These are phyloP conservation scores for Phasia obesa DNA, from an alignment of 2,888 invertebrate species.

Conservation along the genomic window DNA sequence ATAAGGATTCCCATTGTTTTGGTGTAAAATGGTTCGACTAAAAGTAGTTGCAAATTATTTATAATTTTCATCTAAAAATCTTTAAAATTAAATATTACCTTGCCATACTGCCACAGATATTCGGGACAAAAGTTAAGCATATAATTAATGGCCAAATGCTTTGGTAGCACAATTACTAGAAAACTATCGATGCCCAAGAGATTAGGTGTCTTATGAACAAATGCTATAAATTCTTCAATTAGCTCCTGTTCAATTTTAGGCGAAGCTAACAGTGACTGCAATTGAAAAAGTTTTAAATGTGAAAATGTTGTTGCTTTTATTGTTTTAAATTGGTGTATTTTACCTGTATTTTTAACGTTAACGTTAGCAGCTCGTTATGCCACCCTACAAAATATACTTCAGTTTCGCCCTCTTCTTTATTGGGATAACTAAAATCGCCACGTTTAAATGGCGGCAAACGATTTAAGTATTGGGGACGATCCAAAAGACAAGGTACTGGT, in stretches of 20 bases:
- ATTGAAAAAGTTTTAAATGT: not conserved
- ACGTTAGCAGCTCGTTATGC: conserved; percentile 78
- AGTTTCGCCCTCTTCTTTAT: conserved; percentile 79
- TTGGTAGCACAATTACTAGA: conserved; percentile 83
- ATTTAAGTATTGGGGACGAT: conserved; percentile 80
- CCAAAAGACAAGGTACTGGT: conserved; percentile 79
- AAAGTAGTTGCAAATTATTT: conserved; percentile 2
- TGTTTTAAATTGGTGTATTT: conserved; percentile 12
- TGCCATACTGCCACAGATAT: conserved; percentile 86
- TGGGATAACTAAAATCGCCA: conserved; percentile 78
- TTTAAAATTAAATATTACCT: too few relatives aligned
- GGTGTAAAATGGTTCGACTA: conserved; percentile 80
- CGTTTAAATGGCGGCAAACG: conserved; percentile 80
- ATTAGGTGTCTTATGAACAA: conserved; percentile 84
- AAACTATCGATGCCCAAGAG: conserved; percentile 84
- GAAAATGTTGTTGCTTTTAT: not conserved
- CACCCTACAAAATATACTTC: conserved; percentile 79
- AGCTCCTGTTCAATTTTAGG: conserved; percentile 82
- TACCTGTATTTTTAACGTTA: conserved; percentile 79
- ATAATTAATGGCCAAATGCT: conserved; percentile 84
- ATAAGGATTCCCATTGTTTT: conserved; percentile 81
- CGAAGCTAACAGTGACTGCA: conserved; percentile 83
- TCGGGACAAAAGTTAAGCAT: conserved; percentile 85
- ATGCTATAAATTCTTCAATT: conserved; percentile 85
- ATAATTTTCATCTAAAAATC: too few relatives aligned